Evolutionary conservation across 1,140 invertebrate genomes (phyloP).

Genomic region (Sarcophaga peregrina): DNA sequence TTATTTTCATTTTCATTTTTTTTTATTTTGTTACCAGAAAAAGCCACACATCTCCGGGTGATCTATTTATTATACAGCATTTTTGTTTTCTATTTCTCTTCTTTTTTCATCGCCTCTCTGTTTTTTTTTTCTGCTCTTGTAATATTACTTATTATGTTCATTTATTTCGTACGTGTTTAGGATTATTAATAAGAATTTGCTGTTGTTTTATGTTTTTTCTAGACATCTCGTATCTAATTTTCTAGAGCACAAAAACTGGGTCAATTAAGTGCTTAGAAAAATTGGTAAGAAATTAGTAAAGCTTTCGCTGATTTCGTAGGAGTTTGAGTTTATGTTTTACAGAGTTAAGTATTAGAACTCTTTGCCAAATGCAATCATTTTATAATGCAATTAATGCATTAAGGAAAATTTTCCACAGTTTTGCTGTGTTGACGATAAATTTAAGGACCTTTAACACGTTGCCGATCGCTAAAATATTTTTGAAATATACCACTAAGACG

Average conservation of each 20-base stretch:
- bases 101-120: too few species aligned
- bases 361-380: too few species aligned
- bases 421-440: too few species aligned
- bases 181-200: background rate
- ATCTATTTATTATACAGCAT: background rate
- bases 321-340: too few species aligned
- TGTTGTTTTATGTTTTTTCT: background rate
- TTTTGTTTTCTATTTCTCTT: background rate
- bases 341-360: too few species aligned
- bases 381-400: too few species aligned
- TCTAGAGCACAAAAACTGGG: background rate
- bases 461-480: too few species aligned
- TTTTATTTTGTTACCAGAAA: too few species aligned
- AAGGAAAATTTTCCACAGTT: too few species aligned
- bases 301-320: background rate
- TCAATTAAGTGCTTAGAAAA: constrained; percentile 17
- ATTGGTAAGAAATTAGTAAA: constrained; percentile 1
- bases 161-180: constrained; percentile 15
- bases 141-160: background rate
- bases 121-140: background rate
- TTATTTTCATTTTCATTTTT: background rate
- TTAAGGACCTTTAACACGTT: too few species aligned
- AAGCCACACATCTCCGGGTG: background rate
- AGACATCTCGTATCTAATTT: background rate
- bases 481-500: too few species aligned